Evolutionary conservation across 2,797 vertebrate species (phyloP).

Genomic region (Antrozous pallidus): DNA sequence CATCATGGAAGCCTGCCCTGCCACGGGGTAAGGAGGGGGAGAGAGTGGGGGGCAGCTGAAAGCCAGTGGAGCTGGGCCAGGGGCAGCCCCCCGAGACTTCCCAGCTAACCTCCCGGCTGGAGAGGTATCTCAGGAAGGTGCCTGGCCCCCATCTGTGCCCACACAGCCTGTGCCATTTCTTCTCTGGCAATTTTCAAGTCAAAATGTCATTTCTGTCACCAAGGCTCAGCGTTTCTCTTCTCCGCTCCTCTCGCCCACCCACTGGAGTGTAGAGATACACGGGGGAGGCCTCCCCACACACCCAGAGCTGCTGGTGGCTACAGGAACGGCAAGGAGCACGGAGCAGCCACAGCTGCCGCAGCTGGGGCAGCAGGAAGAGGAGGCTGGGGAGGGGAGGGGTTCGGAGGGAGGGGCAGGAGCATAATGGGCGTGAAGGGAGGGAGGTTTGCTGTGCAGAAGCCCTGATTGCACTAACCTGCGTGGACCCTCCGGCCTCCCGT

Average conservation of each 20-base stretch:
- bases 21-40: rapidly evolving
- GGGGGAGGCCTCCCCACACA: constrained; percentile 41
- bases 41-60: not conserved
- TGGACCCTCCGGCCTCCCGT: not conserved
- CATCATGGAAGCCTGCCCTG: not conserved
- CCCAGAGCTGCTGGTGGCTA: not conserved
- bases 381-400: not conserved
- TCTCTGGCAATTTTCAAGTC: constrained; percentile 72
- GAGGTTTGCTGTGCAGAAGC: not conserved
- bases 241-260: constrained; percentile 54
- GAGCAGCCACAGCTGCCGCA: not conserved
- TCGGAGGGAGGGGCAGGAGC: not conserved
- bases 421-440: rapidly evolving
- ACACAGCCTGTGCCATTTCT: constrained; percentile 62
- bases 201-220: constrained; percentile 75
- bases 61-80: not conserved
- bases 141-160: constrained; percentile 13
- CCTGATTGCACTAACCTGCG: not conserved
- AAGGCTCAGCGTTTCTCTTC: constrained; percentile 49
- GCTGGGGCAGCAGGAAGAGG: not conserved
- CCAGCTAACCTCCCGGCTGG: not conserved
- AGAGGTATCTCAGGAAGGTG: constrained; percentile 52
- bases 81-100: not conserved
- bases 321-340: not conserved
- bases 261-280: constrained; percentile 11